Base-by-base conservation (phyloP, 1,140 invertebrate genomes). In the Heliconius himera region DNA sequence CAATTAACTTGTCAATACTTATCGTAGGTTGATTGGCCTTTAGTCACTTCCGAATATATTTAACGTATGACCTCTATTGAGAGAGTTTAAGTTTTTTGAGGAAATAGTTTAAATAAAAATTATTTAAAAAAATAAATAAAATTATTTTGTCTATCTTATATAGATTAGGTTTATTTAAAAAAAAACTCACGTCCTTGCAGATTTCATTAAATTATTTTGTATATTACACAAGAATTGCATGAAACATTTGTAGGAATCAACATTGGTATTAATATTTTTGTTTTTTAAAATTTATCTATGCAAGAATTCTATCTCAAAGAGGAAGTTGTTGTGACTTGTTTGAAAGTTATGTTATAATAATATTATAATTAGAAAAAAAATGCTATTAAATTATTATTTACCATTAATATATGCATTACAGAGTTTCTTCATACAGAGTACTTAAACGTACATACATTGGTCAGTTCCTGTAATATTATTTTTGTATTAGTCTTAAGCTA, bases 1-100 rank as follows among this genome's bases (percentile, higher is more conserved):
- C 84, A 87, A 92, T 91, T 87, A 89, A 78, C 71, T 51, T 82
- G 85, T 86, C 86, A 80, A 91, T 89, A 88, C 83, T 85, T 83
- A 82, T 85, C 85, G 90, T 87, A 87, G 83, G 88, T 90, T 93
- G 89, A 93, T 90, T 91, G 90, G 87, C 87, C 89, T 90, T 73
- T 88, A 87, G 91, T 91, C 86, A 89, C 91, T 93, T 93, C 91
- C 91, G 91, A 90, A 91, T 84, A 83, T 85, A 80, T 79, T 56
- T 56, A 85, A 36, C 33, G 46, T 82, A 80, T 84, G 89, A 91
- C 88, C 88, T 90, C 86, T 88, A 77, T 16, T 29, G 51, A 38
- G 51, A 11, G 33, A 56, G 49, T 78, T 56, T 2, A 29, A 29
- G 29, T 29, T 56, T 22, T 56, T 5, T n/a, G n/a, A 18, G 2